These are phyloP conservation scores for Eurystomus glaucurus DNA, from an alignment of 2,797 vertebrate species.

Conservation along the genomic window DNA sequence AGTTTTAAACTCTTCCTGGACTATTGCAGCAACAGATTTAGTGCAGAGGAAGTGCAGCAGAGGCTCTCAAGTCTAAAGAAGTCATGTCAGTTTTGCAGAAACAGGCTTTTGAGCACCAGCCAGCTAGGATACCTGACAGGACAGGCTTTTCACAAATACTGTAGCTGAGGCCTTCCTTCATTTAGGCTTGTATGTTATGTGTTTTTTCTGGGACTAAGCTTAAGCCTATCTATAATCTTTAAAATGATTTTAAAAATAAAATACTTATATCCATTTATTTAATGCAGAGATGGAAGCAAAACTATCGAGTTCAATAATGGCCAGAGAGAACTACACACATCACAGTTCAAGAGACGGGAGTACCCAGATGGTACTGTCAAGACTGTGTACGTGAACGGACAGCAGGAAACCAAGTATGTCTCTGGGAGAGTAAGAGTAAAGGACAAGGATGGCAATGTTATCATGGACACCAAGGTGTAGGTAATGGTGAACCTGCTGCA, in stretches of 20 bases:
- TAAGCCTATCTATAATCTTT: neutral
- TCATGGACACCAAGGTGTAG: slow-evolving; percentile 87
- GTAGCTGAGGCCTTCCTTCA: neutral
- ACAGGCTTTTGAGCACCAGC: neutral
- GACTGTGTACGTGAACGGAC: slow-evolving; percentile 92
- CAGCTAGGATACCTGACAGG: neutral
- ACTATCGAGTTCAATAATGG: slow-evolving; percentile 95
- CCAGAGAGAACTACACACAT: slow-evolving; percentile 93
- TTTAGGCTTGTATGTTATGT: neutral
- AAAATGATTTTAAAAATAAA: neutral
- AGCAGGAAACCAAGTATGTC: slow-evolving; percentile 93
- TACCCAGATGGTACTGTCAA: slow-evolving; percentile 96
- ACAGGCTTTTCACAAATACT: neutral
- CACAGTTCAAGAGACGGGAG: slow-evolving; percentile 92
- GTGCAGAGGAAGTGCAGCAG: neutral
- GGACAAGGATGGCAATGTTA: slow-evolving; percentile 92
- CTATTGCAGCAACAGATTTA: neutral
- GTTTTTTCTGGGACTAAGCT: neutral
- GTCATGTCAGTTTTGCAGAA: neutral
- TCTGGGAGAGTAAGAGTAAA: slow-evolving; percentile 93
- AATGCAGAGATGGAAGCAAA: slow-evolving; percentile 91
- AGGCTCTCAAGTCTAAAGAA: neutral
- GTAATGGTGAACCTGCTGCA: neutral
- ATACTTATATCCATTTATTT: neutral
- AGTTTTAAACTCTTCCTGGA: neutral